These are phyloP conservation scores for Pinctada fucata DNA, from an alignment of 2,888 invertebrate species.

Conservation along the genomic window DNA sequence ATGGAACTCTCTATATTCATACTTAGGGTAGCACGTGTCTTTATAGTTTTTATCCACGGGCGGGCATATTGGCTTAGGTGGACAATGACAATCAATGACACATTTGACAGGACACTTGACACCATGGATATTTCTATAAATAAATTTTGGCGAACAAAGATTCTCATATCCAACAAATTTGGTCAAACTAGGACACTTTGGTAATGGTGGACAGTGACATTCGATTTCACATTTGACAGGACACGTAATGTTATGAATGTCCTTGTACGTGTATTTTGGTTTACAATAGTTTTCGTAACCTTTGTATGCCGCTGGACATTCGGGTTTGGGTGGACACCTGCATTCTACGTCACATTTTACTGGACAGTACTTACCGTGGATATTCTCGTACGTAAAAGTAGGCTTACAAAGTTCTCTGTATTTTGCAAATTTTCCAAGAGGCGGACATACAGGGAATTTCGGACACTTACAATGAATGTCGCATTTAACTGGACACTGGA, in stretches of 20 bases:
- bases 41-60: not conserved
- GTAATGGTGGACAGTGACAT: constrained; percentile 19
- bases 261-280: constrained; percentile 3
- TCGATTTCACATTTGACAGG: constrained; percentile 9
- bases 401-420: constrained; percentile 11
- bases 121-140: constrained; percentile 12
- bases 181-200: constrained; percentile 12
- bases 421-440: not conserved
- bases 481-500: constrained; percentile 16
- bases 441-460: constrained; percentile 10
- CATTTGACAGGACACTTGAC: constrained; percentile 11
- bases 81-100: constrained; percentile 14
- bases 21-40: not conserved
- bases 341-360: constrained; percentile 17
- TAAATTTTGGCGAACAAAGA: constrained; percentile 2
- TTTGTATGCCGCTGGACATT: constrained; percentile 8
- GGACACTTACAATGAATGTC: constrained; percentile 12
- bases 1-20: constrained; percentile 1
- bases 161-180: constrained; percentile 1
- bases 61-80: constrained; percentile 13
- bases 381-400: constrained; percentile 15
- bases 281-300: not conserved
- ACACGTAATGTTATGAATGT: not conserved
- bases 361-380: constrained; percentile 1
- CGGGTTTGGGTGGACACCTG: constrained; percentile 7